Base-by-base conservation (phyloP, 2,113 vertebrate species). In the Physeter macrocephalus region DNA sequence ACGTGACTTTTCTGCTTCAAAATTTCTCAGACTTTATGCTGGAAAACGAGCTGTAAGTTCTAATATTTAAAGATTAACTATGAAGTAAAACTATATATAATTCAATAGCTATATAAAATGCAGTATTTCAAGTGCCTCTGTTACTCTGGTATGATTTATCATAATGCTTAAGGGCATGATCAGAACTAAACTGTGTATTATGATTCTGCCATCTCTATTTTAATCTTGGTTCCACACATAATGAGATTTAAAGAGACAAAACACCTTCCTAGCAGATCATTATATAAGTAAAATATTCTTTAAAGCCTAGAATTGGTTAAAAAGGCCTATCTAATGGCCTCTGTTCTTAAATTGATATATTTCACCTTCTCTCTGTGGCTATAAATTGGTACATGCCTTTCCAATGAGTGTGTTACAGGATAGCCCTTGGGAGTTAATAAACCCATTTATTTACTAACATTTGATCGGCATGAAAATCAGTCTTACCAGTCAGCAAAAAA, bases 61-160 rank as follows among this genome's bases (percentile, higher is more conserved):
- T 90, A 82, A 29, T 71, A 59, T 36, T 85, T 84, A 84, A 83
- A 67, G 23, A 85, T 41, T 62, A 78, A 72, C 49, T 80, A 39
- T 34, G 21, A 82, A 71, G 52, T 9, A 54, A 64, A 64, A 36
- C 49, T 69, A 71, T 43, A 27, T 69, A 91, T 85, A 90, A 77
- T 36, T 91, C 43, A 82, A 1, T 23, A 95, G 77, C 71, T 54
- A 52, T 14, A 71, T 66, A 91, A 85, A 96, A 71, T 83, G 31
- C 8, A 90, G 8, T 91, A 72, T 96, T 96, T 93, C 43, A 86
- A 43, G 36, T 93, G 62, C 67, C 88, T 89, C 41, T 94, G 54
- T 39, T 71, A 54, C 36, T 85, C 3, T 88, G 80, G 85, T 46
- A 49, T 77, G 59, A 49, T 49, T 74, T 92, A 67, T 34, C 52